Base-by-base conservation (phyloP, 1,140 invertebrate genomes). In the Saccostrea cuccullata region DNA sequence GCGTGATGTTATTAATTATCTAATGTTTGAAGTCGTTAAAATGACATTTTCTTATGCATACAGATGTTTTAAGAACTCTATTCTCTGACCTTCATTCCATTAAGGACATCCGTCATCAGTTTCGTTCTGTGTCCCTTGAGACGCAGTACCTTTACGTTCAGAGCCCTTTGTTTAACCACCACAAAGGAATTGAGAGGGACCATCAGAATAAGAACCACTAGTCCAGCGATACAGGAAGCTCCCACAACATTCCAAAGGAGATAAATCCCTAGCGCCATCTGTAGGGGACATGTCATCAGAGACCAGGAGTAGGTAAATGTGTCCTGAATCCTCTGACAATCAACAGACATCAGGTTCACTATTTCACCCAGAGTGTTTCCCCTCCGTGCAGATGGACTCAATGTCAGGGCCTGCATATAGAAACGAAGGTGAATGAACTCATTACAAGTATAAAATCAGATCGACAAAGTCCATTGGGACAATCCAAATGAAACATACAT, bases 111-210 rank as follows among this genome's bases (percentile, higher is more conserved):
- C 88, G 92, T 94, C 90, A 95, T 94, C 13, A 95, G 36, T 91
- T 95, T 95, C 30, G 95, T 93, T 89, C 97, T 94, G 82, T 95
- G 91, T 90, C 97, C 97, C 86, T 96, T 96, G 20, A 96, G 91
- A 40, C 91, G 93, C 88, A 97, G 95, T 88, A 95, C 95, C 55
- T 89, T 60, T 0, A 90, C 89, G 92, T 95, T 95, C 85, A 98
- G 95, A 56, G 93, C 94, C 77, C 95, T 94, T 20, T 96, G 97
- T 94, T 97, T 97, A 93, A 97, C 97, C 3, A 98, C 98, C 88
- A 99, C 97, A 77, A 97, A 95, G 0, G 97, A 97, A 95, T 99
- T 99, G 1, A 99, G 94, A 0, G 95, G 95, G 8, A 96, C 92
- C 87, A 95, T 90, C 12, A 96, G 86, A 9, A 96, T 56, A 84